Base-by-base conservation (phyloP, 2,888 invertebrate genomes). In the Liodrosophila aerea region DNA sequence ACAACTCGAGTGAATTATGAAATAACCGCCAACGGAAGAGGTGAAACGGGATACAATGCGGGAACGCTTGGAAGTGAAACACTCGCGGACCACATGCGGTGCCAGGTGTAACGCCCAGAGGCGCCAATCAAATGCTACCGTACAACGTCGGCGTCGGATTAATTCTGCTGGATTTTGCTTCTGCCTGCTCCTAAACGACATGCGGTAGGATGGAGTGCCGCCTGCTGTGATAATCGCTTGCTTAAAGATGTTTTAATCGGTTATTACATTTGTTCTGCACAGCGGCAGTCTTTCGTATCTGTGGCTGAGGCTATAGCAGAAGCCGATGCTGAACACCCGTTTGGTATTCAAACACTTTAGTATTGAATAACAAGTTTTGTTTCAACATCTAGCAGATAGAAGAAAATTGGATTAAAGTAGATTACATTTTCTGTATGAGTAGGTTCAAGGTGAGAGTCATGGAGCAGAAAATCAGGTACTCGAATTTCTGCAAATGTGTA, bases 141-240 rank as follows among this genome's bases (percentile, higher is more conserved):
- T 22, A 45, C 36, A 27, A 13, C 16, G 45, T 45, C 49, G 11
- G 7, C 11, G n/a, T 16, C 16, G 15, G 7, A 7, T n/a, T 7
- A 9, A 33, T 4, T 29, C 29, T 4, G 11, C 33, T 8, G 40
- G 29, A 13, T 44, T 57, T 33, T 61, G 68, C 31, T 30, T 40
- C 39, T 46, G 52, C 43, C 15, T 22, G 11, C 40, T n/a, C 22
- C 22, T 2, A 22, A 4, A 5, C 22, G 3, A 4, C 22, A 22
- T 5, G 22, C 2, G 7, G 13, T 15, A 44, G 31, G 54, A 34
- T 31, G 45, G 11, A 30, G 39, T 36, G 33, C 63, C 76, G 43
- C 89, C 87, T 51, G 88, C 88, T 89, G 89, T 63, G 89, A 77
- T 88, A 89, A 88, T 88, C 74, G 76, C 70, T 63, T 72, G 80